Percentiles rank a stretch among this genome's conserved stretches.
Evolutionary conservation across 2,113 vertebrate species (phyloP).

Genomic region (Benthochromis sp.): DNA sequence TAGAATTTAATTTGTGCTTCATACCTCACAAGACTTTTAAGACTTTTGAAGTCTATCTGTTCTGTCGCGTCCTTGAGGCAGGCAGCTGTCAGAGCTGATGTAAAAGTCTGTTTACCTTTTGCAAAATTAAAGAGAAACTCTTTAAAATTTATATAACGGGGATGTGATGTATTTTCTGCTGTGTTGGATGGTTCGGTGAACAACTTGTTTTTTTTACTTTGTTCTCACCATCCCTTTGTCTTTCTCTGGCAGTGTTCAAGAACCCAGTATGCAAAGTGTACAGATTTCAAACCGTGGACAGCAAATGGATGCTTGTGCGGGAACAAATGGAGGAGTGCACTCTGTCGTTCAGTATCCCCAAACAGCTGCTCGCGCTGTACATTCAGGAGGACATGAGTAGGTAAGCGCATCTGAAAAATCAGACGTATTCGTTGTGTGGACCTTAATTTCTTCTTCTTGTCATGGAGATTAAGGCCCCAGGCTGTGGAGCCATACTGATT

Average conservation of each 20-base stretch:
- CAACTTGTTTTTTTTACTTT: not conserved
- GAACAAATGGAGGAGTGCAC: constrained; percentile 96
- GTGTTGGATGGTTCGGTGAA: not conserved
- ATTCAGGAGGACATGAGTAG: constrained; percentile 92
- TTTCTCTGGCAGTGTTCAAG: constrained; percentile 80
- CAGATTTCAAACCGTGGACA: constrained; percentile 90
- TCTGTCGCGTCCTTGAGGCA: constrained; percentile 11
- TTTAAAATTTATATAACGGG: not conserved
- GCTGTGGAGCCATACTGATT: not conserved
- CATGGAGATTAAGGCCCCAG: not conserved
- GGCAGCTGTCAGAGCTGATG: not conserved
- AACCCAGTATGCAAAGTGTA: constrained; percentile 92
- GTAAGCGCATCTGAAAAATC: constrained; percentile 63
- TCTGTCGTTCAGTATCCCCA: constrained; percentile 91
- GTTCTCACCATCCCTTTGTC: not conserved
- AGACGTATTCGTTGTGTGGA: not conserved
- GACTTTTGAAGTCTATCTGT: constrained; percentile 1
- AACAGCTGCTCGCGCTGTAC: constrained; percentile 86
- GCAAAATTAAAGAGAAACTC: not conserved
- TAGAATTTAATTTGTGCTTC: constrained; percentile 54
- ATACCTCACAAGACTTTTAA: constrained; percentile 41
- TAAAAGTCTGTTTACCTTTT: not conserved
- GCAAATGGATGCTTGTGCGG: constrained; percentile 89
- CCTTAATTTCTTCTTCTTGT: not conserved
- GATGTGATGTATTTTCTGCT: not conserved